Evolutionary conservation across 1,140 invertebrate species (phyloP).

Genomic region (Brachionus paranguensis): DNA sequence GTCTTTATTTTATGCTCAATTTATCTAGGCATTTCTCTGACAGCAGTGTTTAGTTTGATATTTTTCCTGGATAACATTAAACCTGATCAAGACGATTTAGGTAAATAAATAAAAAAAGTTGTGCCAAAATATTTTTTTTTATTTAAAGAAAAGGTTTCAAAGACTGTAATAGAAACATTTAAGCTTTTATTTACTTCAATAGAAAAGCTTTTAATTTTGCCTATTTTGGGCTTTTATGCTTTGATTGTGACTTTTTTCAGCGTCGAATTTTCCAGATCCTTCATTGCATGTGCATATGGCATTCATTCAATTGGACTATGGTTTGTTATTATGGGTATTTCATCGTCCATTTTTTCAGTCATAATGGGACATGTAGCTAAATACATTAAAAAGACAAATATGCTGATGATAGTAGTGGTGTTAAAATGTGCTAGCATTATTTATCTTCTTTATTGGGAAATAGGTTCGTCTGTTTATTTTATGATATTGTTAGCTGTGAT

Average conservation of each 20-base stretch:
- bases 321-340: constrained; percentile 1
- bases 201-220: neutral
- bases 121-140: no score
- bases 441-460: neutral
- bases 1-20: constrained; percentile 15
- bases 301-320: neutral
- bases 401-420: neutral
- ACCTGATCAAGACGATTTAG: constrained; percentile 10
- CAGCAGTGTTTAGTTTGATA: neutral
- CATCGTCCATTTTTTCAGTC: neutral
- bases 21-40: neutral
- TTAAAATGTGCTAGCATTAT: neutral
- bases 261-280: constrained; percentile 3
- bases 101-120: neutral
- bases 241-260: neutral
- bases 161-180: neutral
- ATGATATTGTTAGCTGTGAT: neutral
- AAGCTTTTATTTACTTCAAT: neutral
- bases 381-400: neutral
- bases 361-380: neutral
- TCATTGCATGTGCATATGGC: constrained; percentile 29
- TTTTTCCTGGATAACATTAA: neutral
- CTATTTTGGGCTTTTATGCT: constrained; percentile 6
- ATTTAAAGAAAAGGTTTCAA: neutral
- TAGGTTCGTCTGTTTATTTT: neutral